Evolutionary conservation across 2,888 invertebrate species (phyloP).

Genomic region (Hydropsyche betteni): DNA sequence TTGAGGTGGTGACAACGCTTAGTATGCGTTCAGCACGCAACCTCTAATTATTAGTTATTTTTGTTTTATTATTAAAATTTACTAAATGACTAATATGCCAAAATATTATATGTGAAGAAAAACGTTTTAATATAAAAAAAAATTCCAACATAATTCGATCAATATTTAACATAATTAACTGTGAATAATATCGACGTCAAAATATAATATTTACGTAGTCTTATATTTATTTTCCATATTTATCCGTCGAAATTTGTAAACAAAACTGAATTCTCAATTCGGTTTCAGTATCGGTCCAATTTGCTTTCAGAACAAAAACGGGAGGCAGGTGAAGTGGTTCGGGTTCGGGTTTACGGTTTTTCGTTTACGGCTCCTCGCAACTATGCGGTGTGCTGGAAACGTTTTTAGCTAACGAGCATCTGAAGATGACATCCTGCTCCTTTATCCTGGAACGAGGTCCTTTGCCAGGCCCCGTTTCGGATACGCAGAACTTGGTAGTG

Average conservation of each 20-base stretch:
- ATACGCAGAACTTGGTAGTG: background rate
- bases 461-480: background rate
- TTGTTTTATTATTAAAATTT: too few species aligned
- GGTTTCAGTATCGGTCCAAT: background rate
- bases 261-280: background rate
- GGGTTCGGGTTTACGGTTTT: background rate
- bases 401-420: slow-evolving; percentile 6
- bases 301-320: background rate
- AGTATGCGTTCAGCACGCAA: slow-evolving; percentile 14
- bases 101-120: too few species aligned
- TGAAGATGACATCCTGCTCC: slow-evolving; percentile 28
- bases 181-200: too few species aligned
- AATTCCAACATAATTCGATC: too few species aligned
- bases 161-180: too few species aligned
- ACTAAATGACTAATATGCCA: too few species aligned
- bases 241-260: background rate
- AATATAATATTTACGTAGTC: too few species aligned
- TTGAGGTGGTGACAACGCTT: background rate
- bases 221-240: background rate
- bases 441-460: slow-evolving; percentile 11
- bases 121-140: too few species aligned
- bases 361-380: background rate
- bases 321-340: too few species aligned
- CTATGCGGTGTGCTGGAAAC: background rate
- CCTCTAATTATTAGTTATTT: background rate